Conservation (phyloP, 1,140 invertebrate species). For the Heliconius melpomene region DNA sequence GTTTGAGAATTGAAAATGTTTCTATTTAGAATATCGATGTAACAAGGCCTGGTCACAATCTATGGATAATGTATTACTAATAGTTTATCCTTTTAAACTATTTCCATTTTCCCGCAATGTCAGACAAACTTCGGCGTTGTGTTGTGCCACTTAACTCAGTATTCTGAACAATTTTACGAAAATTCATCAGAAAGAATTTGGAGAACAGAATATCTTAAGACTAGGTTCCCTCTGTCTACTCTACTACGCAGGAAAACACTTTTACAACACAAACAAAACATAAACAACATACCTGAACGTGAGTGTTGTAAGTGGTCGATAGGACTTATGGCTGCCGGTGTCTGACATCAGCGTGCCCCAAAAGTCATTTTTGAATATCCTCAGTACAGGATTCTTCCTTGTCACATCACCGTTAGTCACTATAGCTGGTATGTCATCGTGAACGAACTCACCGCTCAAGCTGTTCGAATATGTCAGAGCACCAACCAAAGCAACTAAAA, state of each 20-base stretch:
- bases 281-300: constrained; percentile 88
- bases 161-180: too few relatives aligned
- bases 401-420: constrained; percentile 92
- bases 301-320: constrained; percentile 90
- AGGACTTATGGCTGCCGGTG: constrained; percentile 91
- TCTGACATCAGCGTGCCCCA: constrained; percentile 95
- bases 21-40: too few relatives aligned
- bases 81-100: too few relatives aligned
- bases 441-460: constrained; percentile 92
- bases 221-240: too few relatives aligned
- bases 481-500: constrained; percentile 84
- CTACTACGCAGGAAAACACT: neutral
- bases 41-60: too few relatives aligned
- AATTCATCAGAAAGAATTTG: too few relatives aligned
- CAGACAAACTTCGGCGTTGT: too few relatives aligned
- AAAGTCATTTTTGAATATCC: constrained; percentile 92
- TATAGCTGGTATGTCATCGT: constrained; percentile 95
- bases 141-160: too few relatives aligned
- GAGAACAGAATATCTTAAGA: too few relatives aligned
- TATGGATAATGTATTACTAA: too few relatives aligned
- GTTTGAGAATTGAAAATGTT: too few relatives aligned
- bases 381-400: constrained; percentile 83
- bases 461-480: constrained; percentile 89
- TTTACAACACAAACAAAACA: neutral
- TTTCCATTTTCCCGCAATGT: too few relatives aligned